Evolutionary conservation across 2,797 vertebrate genomes (phyloP), one percentile per base, ranked within the genome.

Genomic region (Mormyrus hasselquistii): DNA sequence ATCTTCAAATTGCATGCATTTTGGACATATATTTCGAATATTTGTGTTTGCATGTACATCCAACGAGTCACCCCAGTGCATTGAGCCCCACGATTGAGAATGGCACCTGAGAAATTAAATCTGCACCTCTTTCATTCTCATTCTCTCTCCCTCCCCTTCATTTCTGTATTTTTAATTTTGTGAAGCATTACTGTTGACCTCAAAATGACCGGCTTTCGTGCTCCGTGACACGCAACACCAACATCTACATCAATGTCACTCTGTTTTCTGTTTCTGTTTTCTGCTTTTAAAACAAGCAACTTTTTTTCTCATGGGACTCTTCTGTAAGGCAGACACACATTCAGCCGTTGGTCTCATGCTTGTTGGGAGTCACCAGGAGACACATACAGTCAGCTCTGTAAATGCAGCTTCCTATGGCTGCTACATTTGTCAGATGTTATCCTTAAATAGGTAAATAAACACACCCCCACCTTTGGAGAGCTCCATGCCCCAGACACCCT

Each of bases 31-130:
- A 29, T 55, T 38, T 82, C 59, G 47, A 82, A 88, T 83, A 88
- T 34, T 89, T 38, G 25, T n/a, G 16, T 47, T 83, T 84, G 38
- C 50, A 89, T 89, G 65, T 85, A 34, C 55, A 84, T 89, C 38
- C 53, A 9, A 44, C 1, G 41, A 59, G 52, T 55, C 55, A 22
- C 49, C 6, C 4, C 6, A 50, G 41, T 53, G 25, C 50, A 8
- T 3, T 10, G 38, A 41, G 38, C 2, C 8, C 12, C 29, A 16
- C 47, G 44, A 88, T 83, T 52, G n/a, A 53, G 12, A 7, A 3
- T 41, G n/a, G 25, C 25, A 9, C 49, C 25, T n/a, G 57, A 7
- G 34, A 85, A 89, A 49, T 44, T 5, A 79, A 85, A 62, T 53
- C n/a, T 2, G 8, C 12, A 8, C 34, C 53, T 44, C 41, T 44